Evolutionary conservation across 2,113 vertebrate genomes (phyloP).

Genomic region (Acanthisitta chloris): DNA sequence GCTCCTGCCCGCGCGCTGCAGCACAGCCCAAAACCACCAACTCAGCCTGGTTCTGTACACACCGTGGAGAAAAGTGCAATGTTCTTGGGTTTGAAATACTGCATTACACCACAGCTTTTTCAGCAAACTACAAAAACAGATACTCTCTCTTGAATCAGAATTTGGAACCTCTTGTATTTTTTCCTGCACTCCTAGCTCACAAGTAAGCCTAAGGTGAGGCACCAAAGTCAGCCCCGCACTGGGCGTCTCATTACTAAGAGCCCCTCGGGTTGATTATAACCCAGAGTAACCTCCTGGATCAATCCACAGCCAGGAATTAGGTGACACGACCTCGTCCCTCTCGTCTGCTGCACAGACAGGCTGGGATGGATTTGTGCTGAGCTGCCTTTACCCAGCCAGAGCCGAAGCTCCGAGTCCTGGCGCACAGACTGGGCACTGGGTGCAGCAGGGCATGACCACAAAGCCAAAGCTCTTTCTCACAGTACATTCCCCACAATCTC

Average conservation of each 20-base stretch:
- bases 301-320: not conserved
- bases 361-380: not conserved
- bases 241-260: not conserved
- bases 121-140: not conserved
- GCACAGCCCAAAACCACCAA: too few relatives aligned
- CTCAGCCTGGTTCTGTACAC: not conserved
- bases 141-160: not conserved
- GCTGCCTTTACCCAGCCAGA: not conserved
- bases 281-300: not conserved
- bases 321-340: not conserved
- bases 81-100: not conserved
- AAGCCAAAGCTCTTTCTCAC: not conserved
- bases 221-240: not conserved
- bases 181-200: not conserved
- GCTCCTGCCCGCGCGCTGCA: not conserved
- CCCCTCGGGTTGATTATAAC: not conserved
- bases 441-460: not conserved
- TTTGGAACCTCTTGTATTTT: not conserved
- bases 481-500: not conserved
- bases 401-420: not conserved
- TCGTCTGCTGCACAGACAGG: not conserved
- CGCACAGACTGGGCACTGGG: not conserved
- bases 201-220: not conserved
- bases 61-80: not conserved
- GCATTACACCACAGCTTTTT: not conserved